Evolutionary conservation across 2,888 invertebrate genomes (phyloP), one percentile per base, ranked within the genome.

Genomic region (Agrochola lota): DNA sequence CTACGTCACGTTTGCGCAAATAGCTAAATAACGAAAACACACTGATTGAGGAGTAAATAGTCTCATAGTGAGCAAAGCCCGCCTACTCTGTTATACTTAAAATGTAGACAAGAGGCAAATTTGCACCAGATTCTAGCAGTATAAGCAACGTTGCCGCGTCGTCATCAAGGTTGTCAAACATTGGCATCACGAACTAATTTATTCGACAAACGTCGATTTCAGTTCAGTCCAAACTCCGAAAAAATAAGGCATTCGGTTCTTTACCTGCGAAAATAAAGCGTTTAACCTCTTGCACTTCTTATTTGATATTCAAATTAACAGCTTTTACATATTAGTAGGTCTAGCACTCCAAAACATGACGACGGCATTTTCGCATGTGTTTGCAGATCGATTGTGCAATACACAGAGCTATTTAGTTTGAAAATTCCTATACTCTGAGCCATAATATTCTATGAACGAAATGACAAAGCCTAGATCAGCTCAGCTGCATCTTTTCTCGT

Each of bases 111-210:
- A 87, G 80, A 83, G 49, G 57, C 82, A 74, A 86, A 83, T 83
- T 84, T 85, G 73, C 82, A 80, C 74, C 26, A 40, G 62, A 52
- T 70, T 82, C 78, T 69, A 64, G 69, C 59, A 78, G 62, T 74
- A 59, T 57, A 74, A 77, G 74, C 75, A 81, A 64, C 46, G 49
- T 77, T 57, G 64, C 23, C n/a, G 11, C 49, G 26, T 80, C 64
- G 26, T 81, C 62, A 52, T 80, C 90, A 89, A 88, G 88, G 89
- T 85, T 79, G 52, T 30, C 80, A 86, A 86, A 85, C 71, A 87
- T 84, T 78, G 55, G 46, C 82, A 85, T 71, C 73, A 49, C 74
- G 81, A 80, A 79, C 82, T 81, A 81, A 83, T 87, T 76, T 80
- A 71, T 83, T 80, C 62, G 49, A 78, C 80, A 79, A 88, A 74